Conservation (phyloP, 2,888 invertebrate genomes). For the Cacoxenus indagator region DNA sequence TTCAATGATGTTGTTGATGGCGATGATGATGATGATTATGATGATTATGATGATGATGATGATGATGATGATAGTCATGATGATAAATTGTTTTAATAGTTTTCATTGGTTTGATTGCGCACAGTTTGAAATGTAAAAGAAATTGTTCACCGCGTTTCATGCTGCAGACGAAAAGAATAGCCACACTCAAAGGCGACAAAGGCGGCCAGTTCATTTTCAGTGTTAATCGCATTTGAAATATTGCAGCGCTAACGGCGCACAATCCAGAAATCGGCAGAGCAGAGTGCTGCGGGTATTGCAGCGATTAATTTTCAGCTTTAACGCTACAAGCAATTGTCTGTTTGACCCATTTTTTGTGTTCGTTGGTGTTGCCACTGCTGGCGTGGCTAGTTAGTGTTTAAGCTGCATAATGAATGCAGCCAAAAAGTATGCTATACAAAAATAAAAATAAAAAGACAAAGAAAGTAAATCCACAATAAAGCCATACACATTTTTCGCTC, state of each 20-base stretch:
- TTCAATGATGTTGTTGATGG: background rate
- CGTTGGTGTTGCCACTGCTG: constrained; percentile 34
- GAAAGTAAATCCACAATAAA: constrained; percentile 41
- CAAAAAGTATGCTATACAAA: constrained; percentile 23
- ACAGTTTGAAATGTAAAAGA: too few species aligned
- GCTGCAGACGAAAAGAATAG: too few species aligned
- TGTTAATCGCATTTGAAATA: constrained; percentile 64
- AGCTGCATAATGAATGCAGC: constrained; percentile 62
- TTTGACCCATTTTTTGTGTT: background rate
- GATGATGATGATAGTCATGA: too few species aligned
- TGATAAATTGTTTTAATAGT: too few species aligned
- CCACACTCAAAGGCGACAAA: too few species aligned
- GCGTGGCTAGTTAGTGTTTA: constrained; percentile 34
- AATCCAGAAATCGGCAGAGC: background rate
- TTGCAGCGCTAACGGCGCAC: constrained; percentile 32
- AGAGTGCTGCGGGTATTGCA: background rate
- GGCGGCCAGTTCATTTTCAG: constrained; percentile 36
- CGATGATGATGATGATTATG: too few species aligned
- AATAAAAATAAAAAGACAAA: too few species aligned
- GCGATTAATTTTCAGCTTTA: constrained; percentile 23
- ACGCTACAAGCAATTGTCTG: background rate
- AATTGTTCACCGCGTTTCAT: too few species aligned
- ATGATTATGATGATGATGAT: too few species aligned
- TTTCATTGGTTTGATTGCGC: too few species aligned
- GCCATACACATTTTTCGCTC: constrained; percentile 59